A percentile compares a stretch with the other conserved stretches of the same genome.
These are phyloP conservation scores for Amaurobius ferox DNA, from an alignment of 2,888 invertebrate species.

Conservation along the genomic window DNA sequence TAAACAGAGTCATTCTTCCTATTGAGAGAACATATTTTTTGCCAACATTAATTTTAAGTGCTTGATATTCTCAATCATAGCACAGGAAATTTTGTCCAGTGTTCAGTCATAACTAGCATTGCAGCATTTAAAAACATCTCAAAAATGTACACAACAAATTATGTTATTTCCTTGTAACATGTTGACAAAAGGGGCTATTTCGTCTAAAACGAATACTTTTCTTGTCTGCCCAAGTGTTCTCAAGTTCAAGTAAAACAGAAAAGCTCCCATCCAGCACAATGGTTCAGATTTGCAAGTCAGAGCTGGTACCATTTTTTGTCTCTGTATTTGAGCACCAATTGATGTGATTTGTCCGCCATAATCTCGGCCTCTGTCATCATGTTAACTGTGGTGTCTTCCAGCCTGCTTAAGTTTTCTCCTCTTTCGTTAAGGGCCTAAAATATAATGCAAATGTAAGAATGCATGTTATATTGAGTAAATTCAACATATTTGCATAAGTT, in stretches of 20 bases:
- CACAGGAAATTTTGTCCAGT: slow-evolving; percentile 20
- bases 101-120: slow-evolving; percentile 43
- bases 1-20: slow-evolving; percentile 51
- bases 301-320: slow-evolving; percentile 99
- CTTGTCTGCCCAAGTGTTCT: slow-evolving; percentile 38
- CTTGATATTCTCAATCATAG: slow-evolving; percentile 42
- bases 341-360: slow-evolving; percentile 91
- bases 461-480: no score
- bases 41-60: slow-evolving; percentile 65
- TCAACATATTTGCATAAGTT: no score
- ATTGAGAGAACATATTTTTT: slow-evolving; percentile 58
- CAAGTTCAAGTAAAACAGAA: slow-evolving; percentile 57
- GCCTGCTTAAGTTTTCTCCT: slow-evolving; percentile 92
- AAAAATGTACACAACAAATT: slow-evolving; percentile 62
- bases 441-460: neutral
- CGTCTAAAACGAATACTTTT: slow-evolving; percentile 58
- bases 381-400: slow-evolving; percentile 94
- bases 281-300: slow-evolving; percentile 80
- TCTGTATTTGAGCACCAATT: slow-evolving; percentile 97
- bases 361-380: slow-evolving; percentile 93
- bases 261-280: slow-evolving; percentile 62
- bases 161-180: slow-evolving; percentile 44
- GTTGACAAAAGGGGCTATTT: slow-evolving; percentile 64
- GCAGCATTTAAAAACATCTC: slow-evolving; percentile 65
- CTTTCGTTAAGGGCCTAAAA: slow-evolving; percentile 92